Percentiles rank a stretch among this genome's conserved stretches.
These are phyloP conservation scores for Amphiduros pacificus DNA, from an alignment of 2,888 invertebrate genomes.

Conservation along the genomic window DNA sequence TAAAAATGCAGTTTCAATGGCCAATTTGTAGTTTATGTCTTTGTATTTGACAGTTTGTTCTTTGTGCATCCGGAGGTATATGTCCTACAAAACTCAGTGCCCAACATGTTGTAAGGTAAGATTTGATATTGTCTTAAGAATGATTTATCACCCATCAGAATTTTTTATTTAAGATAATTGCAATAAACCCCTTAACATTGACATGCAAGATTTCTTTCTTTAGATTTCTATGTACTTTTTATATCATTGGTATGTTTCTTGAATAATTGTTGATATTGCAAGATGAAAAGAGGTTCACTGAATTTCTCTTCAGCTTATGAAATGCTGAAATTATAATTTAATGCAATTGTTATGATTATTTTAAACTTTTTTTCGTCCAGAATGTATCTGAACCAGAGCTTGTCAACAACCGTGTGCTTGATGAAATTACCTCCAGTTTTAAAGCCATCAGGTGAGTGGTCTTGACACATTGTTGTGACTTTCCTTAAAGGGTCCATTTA, in stretches of 20 bases:
- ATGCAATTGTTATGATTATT: neutral
- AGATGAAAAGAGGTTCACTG: no score
- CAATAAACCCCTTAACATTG: neutral
- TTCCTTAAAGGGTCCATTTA: no score
- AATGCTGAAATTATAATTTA: no score
- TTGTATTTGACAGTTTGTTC: conserved; percentile 61
- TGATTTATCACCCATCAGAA: no score
- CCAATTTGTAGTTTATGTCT: neutral
- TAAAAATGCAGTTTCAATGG: neutral
- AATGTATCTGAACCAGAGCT: conserved; percentile 61
- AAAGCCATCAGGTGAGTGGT: conserved; percentile 24
- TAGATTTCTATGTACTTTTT: no score
- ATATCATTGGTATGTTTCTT: no score
- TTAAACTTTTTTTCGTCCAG: conserved; percentile 28
- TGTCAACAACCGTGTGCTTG: conserved; percentile 61
- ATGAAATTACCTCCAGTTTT: conserved; percentile 59
- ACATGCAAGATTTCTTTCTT: neutral
- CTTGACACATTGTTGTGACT: no score
- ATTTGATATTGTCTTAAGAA: no score
- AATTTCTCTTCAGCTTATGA: no score
- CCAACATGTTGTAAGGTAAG: conserved; percentile 61
- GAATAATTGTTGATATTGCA: no score
- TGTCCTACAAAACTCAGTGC: conserved; percentile 63
- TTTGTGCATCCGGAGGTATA: conserved; percentile 63
- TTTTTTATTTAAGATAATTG: no score